Base-by-base conservation (phyloP, 2,797 vertebrate species). In the Gallirallus australis region DNA sequence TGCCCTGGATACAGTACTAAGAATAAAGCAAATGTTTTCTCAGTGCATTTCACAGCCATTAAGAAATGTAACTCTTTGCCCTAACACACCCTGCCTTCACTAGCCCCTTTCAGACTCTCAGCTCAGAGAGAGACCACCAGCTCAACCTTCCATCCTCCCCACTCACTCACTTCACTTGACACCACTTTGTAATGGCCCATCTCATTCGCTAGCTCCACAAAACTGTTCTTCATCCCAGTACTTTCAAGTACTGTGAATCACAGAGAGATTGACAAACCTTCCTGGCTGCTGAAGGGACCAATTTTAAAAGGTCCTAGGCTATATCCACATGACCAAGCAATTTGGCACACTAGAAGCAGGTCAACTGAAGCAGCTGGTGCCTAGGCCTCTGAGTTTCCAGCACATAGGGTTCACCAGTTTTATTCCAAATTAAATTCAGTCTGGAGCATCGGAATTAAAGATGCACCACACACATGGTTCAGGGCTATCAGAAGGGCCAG, bases 11-110 rank as follows among this genome's bases (percentile, higher is more conserved):
- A 92, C 23, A 82, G 37, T 52, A 54, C 20, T 53, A 81, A 60
- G 14, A 75, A 89, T 42, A 85, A 80, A 90, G 71, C 19, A 89
- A 94, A 82, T 10, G 40, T 75, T 54, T 82, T 80, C 45, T 61
- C 76, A 68, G 12, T 37, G 78, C 16, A 20, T 80, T 89, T 84
- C 92, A 82, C 68, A 85, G 83, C 20, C 30, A 64, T 73, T 89
- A 90, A 68, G 64, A 77, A 56, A 13, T 40, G 4, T 56, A 71
- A 76, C 21, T 42, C 0, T 3, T 8, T 75, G 53, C 37, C 18
- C 28, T 71, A 75, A 64, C 7, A 71, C 7, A 78, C 10, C 4
- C 15, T 37, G 7, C 40, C 56, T 54, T 56, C n/a, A 39, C 14
- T 28, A 66, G 59, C 8, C 21, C 54, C 71, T 25, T 28, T 17